phyloP scores from a whole-genome alignment of 2,113 vertebrate species.

The Astatotilapia flaviijosephi region DNA sequence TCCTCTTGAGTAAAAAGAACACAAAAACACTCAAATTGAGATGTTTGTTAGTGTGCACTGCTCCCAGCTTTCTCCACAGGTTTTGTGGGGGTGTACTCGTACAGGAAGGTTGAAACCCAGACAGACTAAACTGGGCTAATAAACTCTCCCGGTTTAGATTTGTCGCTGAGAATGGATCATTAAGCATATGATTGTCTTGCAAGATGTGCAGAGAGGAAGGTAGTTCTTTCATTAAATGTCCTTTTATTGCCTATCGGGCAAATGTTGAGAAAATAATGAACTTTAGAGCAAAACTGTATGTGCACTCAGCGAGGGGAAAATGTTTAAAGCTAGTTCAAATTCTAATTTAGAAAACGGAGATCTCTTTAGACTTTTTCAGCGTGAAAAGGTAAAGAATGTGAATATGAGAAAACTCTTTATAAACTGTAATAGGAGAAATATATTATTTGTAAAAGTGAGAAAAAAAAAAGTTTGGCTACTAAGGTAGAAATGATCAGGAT shows the following conservation, averaged over 20 bases:
- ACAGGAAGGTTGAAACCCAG: background rate
- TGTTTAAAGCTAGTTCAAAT: background rate
- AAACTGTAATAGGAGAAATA: background rate
- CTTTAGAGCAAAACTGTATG: background rate
- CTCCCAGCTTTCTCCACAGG: background rate
- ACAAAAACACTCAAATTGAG: background rate
- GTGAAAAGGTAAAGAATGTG: background rate
- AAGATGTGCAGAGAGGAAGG: background rate
- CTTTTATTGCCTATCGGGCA: background rate
- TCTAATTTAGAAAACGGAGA: background rate
- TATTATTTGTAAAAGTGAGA: background rate
- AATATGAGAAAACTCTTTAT: background rate
- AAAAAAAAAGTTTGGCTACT: background rate
- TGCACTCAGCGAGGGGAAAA: background rate
- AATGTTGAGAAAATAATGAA: background rate
- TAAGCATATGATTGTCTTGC: background rate
- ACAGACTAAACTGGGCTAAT: background rate
- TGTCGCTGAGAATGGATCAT: background rate
- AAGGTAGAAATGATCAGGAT: constrained; percentile 80
- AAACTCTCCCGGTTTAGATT: background rate
- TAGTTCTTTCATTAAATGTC: background rate
- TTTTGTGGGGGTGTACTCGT: background rate
- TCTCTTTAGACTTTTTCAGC: background rate
- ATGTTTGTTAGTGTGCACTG: background rate
- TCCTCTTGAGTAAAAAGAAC: background rate